Evolutionary conservation across 92 coral and sea anemone genomes (phyloP).

Genomic region (Umimayanthus chanpuru): DNA sequence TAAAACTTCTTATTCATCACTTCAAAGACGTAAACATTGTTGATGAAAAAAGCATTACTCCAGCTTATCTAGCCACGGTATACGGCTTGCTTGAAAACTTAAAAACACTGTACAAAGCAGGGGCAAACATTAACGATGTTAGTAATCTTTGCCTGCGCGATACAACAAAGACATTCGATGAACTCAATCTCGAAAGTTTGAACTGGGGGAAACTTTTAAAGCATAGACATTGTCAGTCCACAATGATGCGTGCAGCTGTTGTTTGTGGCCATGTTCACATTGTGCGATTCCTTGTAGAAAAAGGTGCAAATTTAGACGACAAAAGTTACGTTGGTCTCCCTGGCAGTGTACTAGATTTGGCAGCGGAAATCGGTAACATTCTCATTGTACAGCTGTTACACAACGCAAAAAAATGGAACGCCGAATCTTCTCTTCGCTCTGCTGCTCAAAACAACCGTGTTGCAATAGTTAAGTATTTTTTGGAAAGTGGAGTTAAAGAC

Average conservation of each 20-base stretch:
- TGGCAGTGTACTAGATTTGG: conserved; percentile 16
- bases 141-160: background rate
- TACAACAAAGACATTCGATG: background rate
- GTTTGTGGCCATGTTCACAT: conserved; percentile 39
- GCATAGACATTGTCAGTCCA: conserved; percentile 31
- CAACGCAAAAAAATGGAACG: background rate
- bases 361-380: conserved; percentile 27
- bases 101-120: conserved; percentile 35
- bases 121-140: conserved; percentile 51
- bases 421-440: background rate
- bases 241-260: conserved; percentile 53
- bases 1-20: conserved; percentile 44
- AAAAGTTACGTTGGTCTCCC: background rate
- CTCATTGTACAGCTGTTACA: background rate
- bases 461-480: conserved; percentile 6
- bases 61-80: conserved; percentile 51
- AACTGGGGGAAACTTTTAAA: conserved; percentile 42
- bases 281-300: conserved; percentile 47
- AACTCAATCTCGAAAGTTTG: conserved; percentile 6
- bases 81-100: conserved; percentile 32
- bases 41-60: conserved; percentile 44
- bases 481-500: conserved; percentile 27
- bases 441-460: conserved; percentile 27
- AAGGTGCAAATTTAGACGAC: background rate
- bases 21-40: conserved; percentile 37